Conservation (phyloP, 2,797 vertebrate genomes). For the Sebastes kiyomatsui region DNA sequence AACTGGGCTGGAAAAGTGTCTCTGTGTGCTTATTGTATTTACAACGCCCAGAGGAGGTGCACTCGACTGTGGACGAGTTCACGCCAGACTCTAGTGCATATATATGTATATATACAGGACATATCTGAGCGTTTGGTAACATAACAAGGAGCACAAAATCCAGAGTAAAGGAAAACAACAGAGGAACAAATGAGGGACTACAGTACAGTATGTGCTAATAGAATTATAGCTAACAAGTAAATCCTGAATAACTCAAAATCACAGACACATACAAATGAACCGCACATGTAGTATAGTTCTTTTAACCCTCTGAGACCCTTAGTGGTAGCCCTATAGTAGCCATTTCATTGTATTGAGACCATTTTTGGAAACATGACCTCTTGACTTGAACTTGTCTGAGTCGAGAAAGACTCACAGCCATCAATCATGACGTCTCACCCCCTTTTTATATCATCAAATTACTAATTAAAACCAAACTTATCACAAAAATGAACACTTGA, state of each 20-base stretch:
- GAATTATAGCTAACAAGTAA: not conserved
- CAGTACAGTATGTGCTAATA: not conserved
- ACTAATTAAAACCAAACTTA: no score
- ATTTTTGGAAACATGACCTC: no score
- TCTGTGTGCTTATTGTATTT: conserved; percentile 47
- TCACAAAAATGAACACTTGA: no score
- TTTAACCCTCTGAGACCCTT: not conserved
- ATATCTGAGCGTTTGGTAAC: not conserved
- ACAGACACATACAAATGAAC: not conserved
- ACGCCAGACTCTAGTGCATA: conserved; percentile 15
- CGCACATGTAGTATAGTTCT: not conserved
- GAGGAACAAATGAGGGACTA: not conserved
- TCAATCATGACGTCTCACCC: no score
- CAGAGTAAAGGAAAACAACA: not conserved
- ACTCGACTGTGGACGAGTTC: conserved; percentile 18
- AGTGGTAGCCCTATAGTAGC: no score
- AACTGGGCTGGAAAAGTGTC: conserved; percentile 52
- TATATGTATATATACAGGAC: not conserved
- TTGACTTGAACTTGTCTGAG: no score
- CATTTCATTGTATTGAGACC: no score
- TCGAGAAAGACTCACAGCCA: no score
- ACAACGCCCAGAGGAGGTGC: conserved; percentile 32
- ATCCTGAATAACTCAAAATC: not conserved
- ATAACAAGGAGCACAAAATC: not conserved
- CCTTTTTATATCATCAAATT: no score